These are phyloP conservation scores for Anticlea derivata DNA, from an alignment of 2,888 invertebrate species.

Conservation along the genomic window DNA sequence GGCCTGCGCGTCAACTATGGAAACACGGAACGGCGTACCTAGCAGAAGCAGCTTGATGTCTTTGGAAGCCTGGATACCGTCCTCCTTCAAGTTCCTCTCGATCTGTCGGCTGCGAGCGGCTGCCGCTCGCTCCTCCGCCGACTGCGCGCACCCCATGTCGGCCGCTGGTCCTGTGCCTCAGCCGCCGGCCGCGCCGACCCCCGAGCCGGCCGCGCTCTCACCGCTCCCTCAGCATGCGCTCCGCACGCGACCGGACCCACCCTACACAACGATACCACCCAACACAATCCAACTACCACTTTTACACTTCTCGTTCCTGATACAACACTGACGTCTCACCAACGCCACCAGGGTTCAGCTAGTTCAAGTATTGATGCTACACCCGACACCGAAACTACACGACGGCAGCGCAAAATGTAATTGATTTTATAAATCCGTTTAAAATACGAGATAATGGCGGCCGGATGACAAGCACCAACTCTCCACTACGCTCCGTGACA, in stretches of 20 bases:
- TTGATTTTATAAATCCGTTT: constrained; percentile 81
- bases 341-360: constrained; percentile 46
- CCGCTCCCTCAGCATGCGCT: constrained; percentile 84
- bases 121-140: constrained; percentile 99
- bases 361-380: constrained; percentile 51
- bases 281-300: constrained; percentile 78
- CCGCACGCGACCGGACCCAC: constrained; percentile 77
- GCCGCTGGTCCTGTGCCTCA: constrained; percentile 78
- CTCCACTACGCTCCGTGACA: constrained; percentile 79
- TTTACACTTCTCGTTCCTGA: constrained; percentile 48
- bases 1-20: constrained; percentile 50
- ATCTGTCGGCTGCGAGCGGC: constrained; percentile 98
- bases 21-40: constrained; percentile 86
- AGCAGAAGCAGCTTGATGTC: constrained; percentile 99
- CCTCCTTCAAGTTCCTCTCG: constrained; percentile 98
- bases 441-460: constrained; percentile 85
- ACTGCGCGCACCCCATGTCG: constrained; percentile 99
- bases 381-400: constrained; percentile 63
- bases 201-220: constrained; percentile 85
- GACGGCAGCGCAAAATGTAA: constrained; percentile 71
- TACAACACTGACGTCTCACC: constrained; percentile 45
- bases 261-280: constrained; percentile 74
- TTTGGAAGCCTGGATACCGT: constrained; percentile 98
- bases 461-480: constrained; percentile 84
- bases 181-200: constrained; percentile 80